Percentiles rank a stretch among this genome's conserved stretches.
phyloP scores from a whole-genome alignment of 2,888 invertebrate species.

The Tethea ocularis region DNA sequence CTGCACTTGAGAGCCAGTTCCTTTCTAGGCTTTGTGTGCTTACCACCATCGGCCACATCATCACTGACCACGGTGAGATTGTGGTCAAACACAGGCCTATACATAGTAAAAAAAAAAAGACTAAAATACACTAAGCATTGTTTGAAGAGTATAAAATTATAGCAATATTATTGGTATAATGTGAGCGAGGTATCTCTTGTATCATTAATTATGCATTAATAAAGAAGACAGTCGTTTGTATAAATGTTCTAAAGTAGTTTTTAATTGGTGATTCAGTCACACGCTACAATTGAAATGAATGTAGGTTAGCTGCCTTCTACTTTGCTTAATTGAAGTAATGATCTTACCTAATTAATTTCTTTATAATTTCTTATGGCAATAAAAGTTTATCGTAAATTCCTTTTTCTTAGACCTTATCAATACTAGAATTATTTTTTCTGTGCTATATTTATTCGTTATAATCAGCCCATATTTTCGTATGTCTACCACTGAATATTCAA shows the following conservation, averaged over 20 bases:
- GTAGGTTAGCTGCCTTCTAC: constrained; percentile 49
- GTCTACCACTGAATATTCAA: no score
- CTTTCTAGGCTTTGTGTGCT: no score
- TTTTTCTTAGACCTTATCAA: no score
- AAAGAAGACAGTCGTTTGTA: constrained; percentile 44
- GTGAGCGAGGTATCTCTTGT: constrained; percentile 17
- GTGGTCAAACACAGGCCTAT: no score
- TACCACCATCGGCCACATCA: no score
- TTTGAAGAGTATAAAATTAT: not conserved
- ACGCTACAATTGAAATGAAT: constrained; percentile 62
- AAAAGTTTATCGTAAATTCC: not conserved
- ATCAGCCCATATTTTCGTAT: no score
- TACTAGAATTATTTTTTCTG: no score
- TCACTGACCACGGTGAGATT: no score
- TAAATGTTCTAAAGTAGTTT: constrained; percentile 64
- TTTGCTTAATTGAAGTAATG: constrained; percentile 46
- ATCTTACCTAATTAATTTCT: constrained; percentile 2
- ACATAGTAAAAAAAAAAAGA: no score
- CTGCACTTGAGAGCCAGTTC: no score
- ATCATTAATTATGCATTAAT: constrained; percentile 57
- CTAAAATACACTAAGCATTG: not conserved
- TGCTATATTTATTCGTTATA: no score
- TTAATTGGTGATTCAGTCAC: constrained; percentile 70
- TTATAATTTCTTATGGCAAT: not conserved
- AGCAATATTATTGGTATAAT: not conserved